These are phyloP conservation scores for Darevskia nairensis DNA, from an alignment of 2,797 vertebrate species.

Conservation along the genomic window DNA sequence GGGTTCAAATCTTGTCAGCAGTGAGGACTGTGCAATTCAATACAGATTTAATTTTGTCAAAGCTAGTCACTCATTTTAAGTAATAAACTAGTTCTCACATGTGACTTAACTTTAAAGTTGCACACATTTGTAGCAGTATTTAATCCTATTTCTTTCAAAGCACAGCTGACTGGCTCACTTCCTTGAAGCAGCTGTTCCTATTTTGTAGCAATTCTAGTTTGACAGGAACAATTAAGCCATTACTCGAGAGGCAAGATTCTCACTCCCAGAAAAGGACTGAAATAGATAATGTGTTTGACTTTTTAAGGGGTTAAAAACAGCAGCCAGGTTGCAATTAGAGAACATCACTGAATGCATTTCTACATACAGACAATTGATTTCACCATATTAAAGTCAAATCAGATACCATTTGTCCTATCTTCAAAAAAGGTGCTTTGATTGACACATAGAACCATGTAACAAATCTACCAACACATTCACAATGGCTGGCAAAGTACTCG, in stretches of 20 bases:
- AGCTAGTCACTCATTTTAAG: constrained; percentile 8
- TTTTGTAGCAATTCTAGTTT: constrained; percentile 35
- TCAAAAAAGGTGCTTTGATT: constrained; percentile 21
- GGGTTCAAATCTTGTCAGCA: constrained; percentile 5
- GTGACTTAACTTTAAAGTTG: background rate
- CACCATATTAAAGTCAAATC: constrained; percentile 24
- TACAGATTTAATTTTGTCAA: background rate
- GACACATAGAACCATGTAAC: constrained; percentile 21
- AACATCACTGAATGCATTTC: constrained; percentile 32
- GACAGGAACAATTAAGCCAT: constrained; percentile 37
- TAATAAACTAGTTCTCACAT: constrained; percentile 26
- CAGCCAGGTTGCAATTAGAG: background rate
- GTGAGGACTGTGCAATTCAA: background rate
- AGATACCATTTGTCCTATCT: constrained; percentile 9
- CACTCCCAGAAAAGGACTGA: background rate
- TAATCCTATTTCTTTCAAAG: constrained; percentile 45
- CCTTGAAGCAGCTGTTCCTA: constrained; percentile 29
- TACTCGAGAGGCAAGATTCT: background rate
- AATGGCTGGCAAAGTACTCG: background rate
- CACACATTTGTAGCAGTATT: constrained; percentile 25
- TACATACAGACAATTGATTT: background rate
- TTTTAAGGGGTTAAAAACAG: constrained; percentile 10
- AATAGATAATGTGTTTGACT: background rate
- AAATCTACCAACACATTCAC: constrained; percentile 28
- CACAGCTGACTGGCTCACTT: constrained; percentile 22